These are phyloP conservation scores for Astropecten irregularis DNA, from an alignment of 53 echinoderm and acorn worm genomes.

Conservation along the genomic window DNA sequence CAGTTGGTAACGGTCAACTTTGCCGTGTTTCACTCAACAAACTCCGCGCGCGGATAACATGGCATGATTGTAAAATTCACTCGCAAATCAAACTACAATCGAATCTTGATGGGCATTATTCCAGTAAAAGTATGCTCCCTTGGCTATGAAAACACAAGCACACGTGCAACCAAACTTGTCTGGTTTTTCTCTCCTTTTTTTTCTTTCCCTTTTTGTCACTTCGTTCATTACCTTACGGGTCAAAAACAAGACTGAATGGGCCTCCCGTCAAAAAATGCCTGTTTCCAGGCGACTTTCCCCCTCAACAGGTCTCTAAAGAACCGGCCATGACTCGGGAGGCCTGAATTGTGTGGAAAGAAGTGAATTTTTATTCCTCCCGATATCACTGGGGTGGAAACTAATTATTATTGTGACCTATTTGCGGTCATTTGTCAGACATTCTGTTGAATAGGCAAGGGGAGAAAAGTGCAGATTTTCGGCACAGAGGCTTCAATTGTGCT, in stretches of 20 bases:
- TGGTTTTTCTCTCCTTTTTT: too few relatives aligned
- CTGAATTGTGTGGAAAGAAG: neutral
- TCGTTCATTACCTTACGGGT: neutral
- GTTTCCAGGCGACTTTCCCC: neutral
- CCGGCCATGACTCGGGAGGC: constrained; percentile 34
- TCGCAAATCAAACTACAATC: too few relatives aligned
- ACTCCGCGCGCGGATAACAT: too few relatives aligned
- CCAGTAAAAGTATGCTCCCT: too few relatives aligned
- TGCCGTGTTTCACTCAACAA: too few relatives aligned
- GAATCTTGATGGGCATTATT: too few relatives aligned
- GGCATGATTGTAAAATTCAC: too few relatives aligned
- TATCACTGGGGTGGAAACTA: constrained; percentile 56
- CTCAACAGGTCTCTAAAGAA: constrained; percentile 6
- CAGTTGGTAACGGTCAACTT: too few relatives aligned
- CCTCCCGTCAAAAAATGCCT: neutral
- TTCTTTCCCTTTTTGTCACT: too few relatives aligned
- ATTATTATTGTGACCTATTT: constrained; percentile 55
- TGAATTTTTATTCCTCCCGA: constrained; percentile 9
- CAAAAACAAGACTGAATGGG: neutral
- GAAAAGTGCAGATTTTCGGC: constrained; percentile 26
- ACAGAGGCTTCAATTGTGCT: constrained; percentile 27
- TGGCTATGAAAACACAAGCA: too few relatives aligned
- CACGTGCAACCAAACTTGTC: too few relatives aligned
- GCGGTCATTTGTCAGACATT: constrained; percentile 41
- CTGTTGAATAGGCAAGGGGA: constrained; percentile 21